These are phyloP conservation scores for Rhinoraja longicauda DNA, from an alignment of 2,797 vertebrate species.

Conservation along the genomic window DNA sequence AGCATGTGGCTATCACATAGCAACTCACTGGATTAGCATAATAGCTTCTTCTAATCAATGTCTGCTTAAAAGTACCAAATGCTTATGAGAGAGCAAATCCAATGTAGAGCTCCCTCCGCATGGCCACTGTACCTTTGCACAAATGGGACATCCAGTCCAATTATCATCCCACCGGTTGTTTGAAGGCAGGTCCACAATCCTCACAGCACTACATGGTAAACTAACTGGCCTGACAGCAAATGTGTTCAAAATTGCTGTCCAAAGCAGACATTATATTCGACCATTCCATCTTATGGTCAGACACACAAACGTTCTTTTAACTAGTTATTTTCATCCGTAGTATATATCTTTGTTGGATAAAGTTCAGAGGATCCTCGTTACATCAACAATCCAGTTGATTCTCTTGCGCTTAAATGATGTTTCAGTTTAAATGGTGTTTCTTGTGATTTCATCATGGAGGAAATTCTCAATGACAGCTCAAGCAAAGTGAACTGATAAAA, in stretches of 20 bases:
- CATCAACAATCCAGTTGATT: background rate
- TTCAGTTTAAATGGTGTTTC: background rate
- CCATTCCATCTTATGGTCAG: no score
- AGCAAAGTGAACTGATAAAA: background rate
- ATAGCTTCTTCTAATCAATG: conserved; percentile 34
- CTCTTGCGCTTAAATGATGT: background rate
- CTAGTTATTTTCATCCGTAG: background rate
- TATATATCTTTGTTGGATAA: background rate
- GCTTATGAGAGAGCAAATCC: conserved; percentile 10
- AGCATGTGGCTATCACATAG: conserved; percentile 37
- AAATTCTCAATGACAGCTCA: background rate
- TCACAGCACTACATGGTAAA: background rate
- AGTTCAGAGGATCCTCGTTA: background rate
- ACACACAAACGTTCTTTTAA: background rate
- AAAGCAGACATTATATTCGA: background rate
- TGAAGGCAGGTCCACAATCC: background rate
- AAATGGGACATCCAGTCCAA: background rate
- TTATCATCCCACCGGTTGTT: background rate
- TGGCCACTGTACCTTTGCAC: conserved; percentile 18
- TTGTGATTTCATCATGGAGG: background rate
- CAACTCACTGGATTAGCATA: conserved; percentile 38
- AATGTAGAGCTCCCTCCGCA: conserved; percentile 13
- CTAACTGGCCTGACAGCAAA: background rate
- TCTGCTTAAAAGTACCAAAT: conserved; percentile 27
- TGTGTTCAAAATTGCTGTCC: background rate